Evolutionary conservation across 2,113 vertebrate genomes (phyloP), one percentile per base, ranked within the genome.

Genomic region (Vidua chalybeata): DNA sequence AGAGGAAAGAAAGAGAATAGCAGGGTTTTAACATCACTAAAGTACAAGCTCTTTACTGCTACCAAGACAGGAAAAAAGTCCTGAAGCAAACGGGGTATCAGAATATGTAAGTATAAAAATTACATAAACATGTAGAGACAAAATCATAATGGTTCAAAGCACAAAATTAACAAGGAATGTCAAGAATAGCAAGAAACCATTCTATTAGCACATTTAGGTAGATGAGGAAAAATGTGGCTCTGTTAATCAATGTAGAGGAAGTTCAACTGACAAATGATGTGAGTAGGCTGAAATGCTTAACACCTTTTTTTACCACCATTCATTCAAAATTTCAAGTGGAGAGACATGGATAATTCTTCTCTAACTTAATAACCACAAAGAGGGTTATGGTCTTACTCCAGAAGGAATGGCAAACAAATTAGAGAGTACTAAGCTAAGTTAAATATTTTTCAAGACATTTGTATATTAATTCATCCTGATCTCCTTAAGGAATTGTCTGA

Each of bases 201-300:
- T 93, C 67, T 55, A 67, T 88, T 39, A 77, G 48, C 67, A 89
- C 55, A 30, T 80, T 71, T 63, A 80, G 72, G 56, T 30, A 84
- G 74, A 69, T 30, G 76, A 77, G 45, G 48, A 67, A 73, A 93
- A 97, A 90, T 4, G 37, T 62, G 58, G 20, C 43, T 83, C 41
- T 61, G n/a, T 37, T 90, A 76, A 93, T 91, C 80, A 87, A 17
- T 20, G 59, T 55, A 92, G 72, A 90, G 41, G 46, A 92, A 90
- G 88, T 94, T 90, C 67, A 95, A 67, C 56, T 67, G 89, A 92
- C 79, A 94, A 92, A 90, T 81, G 56, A 95, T 74, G 24, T 71
- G 86, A 93, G 91, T 77, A 88, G 93, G 89, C 79, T 94, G 86
- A 92, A 95, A 24, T 56, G 68, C 68, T 90, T 94, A 93, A 71